Evolutionary conservation across 2,113 vertebrate genomes (phyloP), one percentile per base, ranked within the genome.

Genomic region (Callopanchax toddi): DNA sequence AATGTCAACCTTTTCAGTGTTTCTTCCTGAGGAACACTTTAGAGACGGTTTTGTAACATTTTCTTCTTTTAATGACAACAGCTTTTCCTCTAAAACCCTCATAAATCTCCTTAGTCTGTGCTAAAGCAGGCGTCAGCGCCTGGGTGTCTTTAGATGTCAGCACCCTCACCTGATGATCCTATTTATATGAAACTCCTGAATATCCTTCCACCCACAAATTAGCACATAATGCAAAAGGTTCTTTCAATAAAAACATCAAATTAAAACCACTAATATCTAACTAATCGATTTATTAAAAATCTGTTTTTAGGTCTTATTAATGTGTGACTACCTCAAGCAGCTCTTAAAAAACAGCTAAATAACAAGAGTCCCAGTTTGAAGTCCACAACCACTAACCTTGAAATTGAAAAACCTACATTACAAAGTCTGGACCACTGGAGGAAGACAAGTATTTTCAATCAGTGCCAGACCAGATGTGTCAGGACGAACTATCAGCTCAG

Each of bases 351-450:
- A 32, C 29, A 32, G 6, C 10, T 6, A 6, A 32, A 7, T n/a
- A n/a, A n/a, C 6, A 32, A 32, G 10, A 32, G 29, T 6, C 29
- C 10, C 29, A 32, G 29, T 44, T 56, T 64, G 4, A 73, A 23
- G 12, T 63, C 5, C n/a, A 9, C 26, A 62, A 59, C 17, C 43
- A 44, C 51, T 42, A 10, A 67, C 32, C 62, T 50, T 64, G 60
- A 79, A 71, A 76, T 58, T 60, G 34, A 68, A 69, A n/a, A 58
- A 13, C 45, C 36, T 26, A 6, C 26, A 44, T 56, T 32, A 5
- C 6, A 26, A 42, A n/a, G 23, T 10, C 29, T 48, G 18, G 51
- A 36, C 57, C 34, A 17, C 34, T 16, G 18, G 25, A 63, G 34
- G 53, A 32, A 7, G 29, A 32, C 4, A 52, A 52, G 13, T 7